Percentiles rank a stretch among this genome's conserved stretches.
These are phyloP conservation scores for Sycophila texana DNA, from an alignment of 2,888 invertebrate species.

Conservation along the genomic window DNA sequence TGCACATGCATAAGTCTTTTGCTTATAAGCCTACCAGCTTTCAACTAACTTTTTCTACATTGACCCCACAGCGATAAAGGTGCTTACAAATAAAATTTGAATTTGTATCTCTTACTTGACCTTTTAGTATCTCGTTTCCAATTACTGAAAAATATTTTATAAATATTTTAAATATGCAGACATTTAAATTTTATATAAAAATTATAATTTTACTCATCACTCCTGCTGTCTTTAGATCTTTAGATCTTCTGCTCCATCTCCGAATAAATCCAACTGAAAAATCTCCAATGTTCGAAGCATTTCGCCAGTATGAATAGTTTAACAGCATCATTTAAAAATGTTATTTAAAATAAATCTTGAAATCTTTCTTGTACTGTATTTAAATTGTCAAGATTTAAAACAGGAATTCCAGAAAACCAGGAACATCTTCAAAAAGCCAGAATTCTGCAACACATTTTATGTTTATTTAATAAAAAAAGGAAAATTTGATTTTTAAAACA, in stretches of 20 bases:
- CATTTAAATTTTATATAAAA: slow-evolving; percentile 7
- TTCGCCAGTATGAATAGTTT: slow-evolving; percentile 7
- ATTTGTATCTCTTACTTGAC: slow-evolving; percentile 83
- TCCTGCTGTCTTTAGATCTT: slow-evolving; percentile 64
- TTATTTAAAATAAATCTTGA: slow-evolving; percentile 10
- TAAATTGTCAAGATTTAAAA: background rate
- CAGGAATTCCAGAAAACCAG: background rate
- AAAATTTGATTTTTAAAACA: slow-evolving; percentile 6
- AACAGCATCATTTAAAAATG: slow-evolving; percentile 21
- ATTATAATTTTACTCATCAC: slow-evolving; percentile 67
- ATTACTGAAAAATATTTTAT: slow-evolving; percentile 77
- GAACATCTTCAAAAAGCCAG: background rate
- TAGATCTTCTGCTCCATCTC: slow-evolving; percentile 45
- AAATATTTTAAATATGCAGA: slow-evolving; percentile 8
- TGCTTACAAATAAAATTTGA: slow-evolving; percentile 80
- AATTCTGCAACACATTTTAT: background rate
- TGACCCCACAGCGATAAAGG: slow-evolving; percentile 81
- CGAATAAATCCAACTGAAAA: slow-evolving; percentile 49
- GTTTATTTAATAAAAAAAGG: background rate
- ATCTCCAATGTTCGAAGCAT: slow-evolving; percentile 16
- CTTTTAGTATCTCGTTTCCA: slow-evolving; percentile 87
- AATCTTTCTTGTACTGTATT: background rate
- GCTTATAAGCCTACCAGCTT: slow-evolving; percentile 40
- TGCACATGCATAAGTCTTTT: slow-evolving; percentile 39
- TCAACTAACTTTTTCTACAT: slow-evolving; percentile 77